These are phyloP conservation scores for Cyprinella venusta DNA, from an alignment of 2,797 vertebrate species.

Conservation along the genomic window DNA sequence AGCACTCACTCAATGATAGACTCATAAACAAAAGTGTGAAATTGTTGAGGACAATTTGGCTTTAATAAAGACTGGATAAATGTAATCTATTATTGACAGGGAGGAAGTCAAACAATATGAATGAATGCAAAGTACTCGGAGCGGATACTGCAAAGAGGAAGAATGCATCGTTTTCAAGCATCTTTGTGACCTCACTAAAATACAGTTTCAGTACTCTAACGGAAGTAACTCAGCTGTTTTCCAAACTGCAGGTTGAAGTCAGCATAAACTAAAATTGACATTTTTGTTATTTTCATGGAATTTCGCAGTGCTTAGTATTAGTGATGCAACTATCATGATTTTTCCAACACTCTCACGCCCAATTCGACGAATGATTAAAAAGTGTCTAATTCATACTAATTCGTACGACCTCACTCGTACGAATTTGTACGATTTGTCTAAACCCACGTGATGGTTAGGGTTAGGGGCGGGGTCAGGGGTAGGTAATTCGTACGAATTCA, in stretches of 20 bases:
- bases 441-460: no score
- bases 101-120: not conserved
- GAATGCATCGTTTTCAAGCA: not conserved
- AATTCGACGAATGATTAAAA: no score
- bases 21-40: slow-evolving; percentile 39
- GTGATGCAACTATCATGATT: not conserved
- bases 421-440: no score
- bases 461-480: no score
- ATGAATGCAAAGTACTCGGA: not conserved
- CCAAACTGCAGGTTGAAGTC: not conserved
- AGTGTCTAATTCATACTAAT: no score
- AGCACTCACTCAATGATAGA: not conserved
- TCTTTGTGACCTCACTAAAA: not conserved
- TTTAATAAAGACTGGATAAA: slow-evolving; percentile 33
- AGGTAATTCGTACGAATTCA: no score
- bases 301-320: not conserved
- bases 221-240: not conserved
- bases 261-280: not conserved
- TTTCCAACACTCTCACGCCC: no score
- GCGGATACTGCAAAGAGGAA: not conserved
- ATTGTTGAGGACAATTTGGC: slow-evolving; percentile 34
- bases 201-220: not conserved
- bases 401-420: no score
- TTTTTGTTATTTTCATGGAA: not conserved
- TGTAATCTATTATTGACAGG: slow-evolving; percentile 18